Evolutionary conservation across 2,888 invertebrate genomes (phyloP), one percentile per base, ranked within the genome.

Genomic region (Pammene aurita): DNA sequence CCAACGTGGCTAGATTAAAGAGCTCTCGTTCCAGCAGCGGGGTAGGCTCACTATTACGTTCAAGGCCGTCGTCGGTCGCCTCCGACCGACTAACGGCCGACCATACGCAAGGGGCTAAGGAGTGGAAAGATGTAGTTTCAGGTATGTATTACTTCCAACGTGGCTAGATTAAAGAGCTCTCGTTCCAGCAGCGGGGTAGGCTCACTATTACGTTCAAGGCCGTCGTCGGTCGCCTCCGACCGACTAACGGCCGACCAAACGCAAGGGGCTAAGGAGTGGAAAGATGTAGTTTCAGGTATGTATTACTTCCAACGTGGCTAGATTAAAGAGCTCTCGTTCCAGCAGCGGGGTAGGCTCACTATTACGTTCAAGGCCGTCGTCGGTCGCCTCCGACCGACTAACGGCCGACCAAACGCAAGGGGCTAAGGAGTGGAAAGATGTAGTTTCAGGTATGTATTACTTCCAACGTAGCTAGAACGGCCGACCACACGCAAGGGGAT

Each of bases 61-160:
- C 94, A 61, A 93, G 95, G 66, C 95, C 95, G 65, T 92, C 94
- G 80, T 95, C 95, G 66, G 94, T 94, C 72, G 94, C 94, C 77
- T 95, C 95, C 48, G 95, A 95, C 76, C 71, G 76, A 9, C 74
- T 76, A n/a, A 87, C 34, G 42, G 42, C 89, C 18, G 93, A 88
- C 73, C 79, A 72, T 14, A 93, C 88, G 74, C 79, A 72, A 65
- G 76, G 72, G 41, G 89, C 87, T 77, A 93, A 91, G 61, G 91
- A 93, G 82, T 97, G 96, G 96, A 89, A 94, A 58, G 96, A 96
- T 80, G 93, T 96, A 60, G 94, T 96, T 65, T 95, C 84, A 2
- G 87, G 87, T 87, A 38, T 16, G 70, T 68, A n/a, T 5, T 2
- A 10, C 41, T 2, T 2, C 7, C n/a, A n/a, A n/a, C n/a, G n/a